Base-by-base conservation (phyloP, 2,888 invertebrate genomes). In the Nebria brevicollis region DNA sequence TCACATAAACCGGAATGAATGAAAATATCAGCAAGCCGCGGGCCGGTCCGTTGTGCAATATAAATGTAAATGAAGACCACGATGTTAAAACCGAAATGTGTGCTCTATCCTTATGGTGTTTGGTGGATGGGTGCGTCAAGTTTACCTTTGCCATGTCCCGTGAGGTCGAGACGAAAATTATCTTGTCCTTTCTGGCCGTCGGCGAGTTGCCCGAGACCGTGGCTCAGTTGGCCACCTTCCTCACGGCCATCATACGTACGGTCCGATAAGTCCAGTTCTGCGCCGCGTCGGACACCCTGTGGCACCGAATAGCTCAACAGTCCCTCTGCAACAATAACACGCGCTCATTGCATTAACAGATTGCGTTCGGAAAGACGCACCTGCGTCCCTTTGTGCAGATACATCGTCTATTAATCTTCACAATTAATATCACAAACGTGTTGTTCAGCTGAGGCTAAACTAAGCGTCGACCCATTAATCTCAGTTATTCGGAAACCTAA, bases 291-390 rank as follows among this genome's bases (percentile, higher is more conserved):
- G 76, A 93, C 91, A 85, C 95, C 95, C 88, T 94, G 94, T 42
- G 95, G 94, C 91, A 95, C 94, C 85, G 93, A 92, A 89, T 97
- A 97, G 84, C 94, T 94, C 85, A 95, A 89, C 83, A 96, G 91
- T 82, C 95, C 95, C 88, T 95, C 96, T 95, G 91, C 41, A 89
- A 90, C 83, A 68, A 82, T 75, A 84, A 64, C 34, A 25, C 75
- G 64, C 75, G 64, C 10, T 42, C 13, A 15, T 13, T 26, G 73
- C 81, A 81, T 81, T 81, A 81, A 77, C 81, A 81, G 81, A 81
- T 81, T 81, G 77, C 77, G 42, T 20, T 11, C 54, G 68, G 75
- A 25, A 65, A 26, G 73, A 41, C 65, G 75, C 80, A 81, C 81
- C 81, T 81, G 81, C 77, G 81, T 66, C 74, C 34, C 72, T 13